These are phyloP conservation scores for Mastomys coucha DNA, from an alignment of 2,113 vertebrate genomes.

Conservation along the genomic window DNA sequence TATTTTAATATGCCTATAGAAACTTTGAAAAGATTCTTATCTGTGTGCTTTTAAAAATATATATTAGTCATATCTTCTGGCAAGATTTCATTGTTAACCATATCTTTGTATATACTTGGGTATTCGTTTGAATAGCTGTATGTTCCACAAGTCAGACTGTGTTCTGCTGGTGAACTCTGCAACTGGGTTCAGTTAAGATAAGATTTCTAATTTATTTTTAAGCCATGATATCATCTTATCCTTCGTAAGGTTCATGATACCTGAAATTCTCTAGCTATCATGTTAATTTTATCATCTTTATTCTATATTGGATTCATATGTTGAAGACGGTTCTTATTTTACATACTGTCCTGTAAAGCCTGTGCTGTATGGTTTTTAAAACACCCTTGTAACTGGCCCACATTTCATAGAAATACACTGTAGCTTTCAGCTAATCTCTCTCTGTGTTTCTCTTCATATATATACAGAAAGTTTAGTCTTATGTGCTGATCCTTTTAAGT, in stretches of 20 bases:
- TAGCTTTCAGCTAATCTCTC: background rate
- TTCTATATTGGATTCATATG: conserved; percentile 68
- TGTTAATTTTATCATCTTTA: conserved; percentile 66
- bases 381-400: background rate
- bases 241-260: conserved; percentile 35
- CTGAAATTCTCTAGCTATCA: conserved; percentile 65
- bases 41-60: background rate
- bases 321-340: conserved; percentile 33
- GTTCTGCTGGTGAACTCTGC: conserved; percentile 25
- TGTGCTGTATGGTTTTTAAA: background rate
- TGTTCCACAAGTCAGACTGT: background rate
- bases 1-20: background rate
- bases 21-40: background rate
- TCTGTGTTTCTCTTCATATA: too few species aligned
- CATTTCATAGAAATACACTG: background rate
- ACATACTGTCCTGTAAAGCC: background rate
- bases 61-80: background rate
- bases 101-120: background rate
- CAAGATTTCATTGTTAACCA: conserved; percentile 15
- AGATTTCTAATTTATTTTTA: conserved; percentile 61
- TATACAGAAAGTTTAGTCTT: background rate
- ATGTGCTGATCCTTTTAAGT: background rate
- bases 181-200: conserved; percentile 69
- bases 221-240: conserved; percentile 58
- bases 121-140: conserved; percentile 26